Evolutionary conservation across 1,140 invertebrate species (phyloP), one percentile per base, ranked within the genome.

Genomic region (Neuroterus valhalla): DNA sequence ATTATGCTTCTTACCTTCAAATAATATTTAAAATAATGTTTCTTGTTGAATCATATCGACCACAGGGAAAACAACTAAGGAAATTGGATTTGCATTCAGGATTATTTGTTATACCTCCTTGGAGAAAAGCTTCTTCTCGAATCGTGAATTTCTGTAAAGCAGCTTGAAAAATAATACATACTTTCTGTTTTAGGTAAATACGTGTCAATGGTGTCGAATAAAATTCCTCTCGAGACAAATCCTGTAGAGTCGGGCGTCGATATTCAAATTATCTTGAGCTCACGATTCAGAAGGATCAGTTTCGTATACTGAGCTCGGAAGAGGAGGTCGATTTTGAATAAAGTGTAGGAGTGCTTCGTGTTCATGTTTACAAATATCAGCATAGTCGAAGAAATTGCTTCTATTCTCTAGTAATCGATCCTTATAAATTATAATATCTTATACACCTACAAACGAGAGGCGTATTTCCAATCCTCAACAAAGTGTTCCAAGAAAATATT

Each of bases 311-410:
- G 74, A 76, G 72, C 66, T 78, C 46, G 45, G 50, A 45, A 72
- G 75, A 78, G 74, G 55, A 44, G 70, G 76, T 66, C 66, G 72
- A 78, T 78, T 81, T 78, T 77, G 76, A 81, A 78, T 76, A 75
- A 81, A 71, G 73, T 50, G 71, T 72, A 78, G 72, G 75, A 81
- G 74, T 67, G 70, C 72, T 68, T 26, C 31, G 38, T 43, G 71
- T 15, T 50, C 45, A 38, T 62, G 44, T 73, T 72, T 73, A 69
- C 66, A 50, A 62, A 62, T 62, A 31, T 38, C 12, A 55, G 26
- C 19, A 31, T 23, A 26, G 4, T 55, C 12, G 11, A 55, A 15
- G 52, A n/a, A 50, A 50, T 55, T 55, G 19, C 21, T 38, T 62
- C 0, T 2, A 55, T 21, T 26, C n/a, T n/a, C n/a, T n/a, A n/a